Evolutionary conservation across 2,888 invertebrate species (phyloP), one percentile per base, ranked within the genome.

Genomic region (Drosophila neotestacea): DNA sequence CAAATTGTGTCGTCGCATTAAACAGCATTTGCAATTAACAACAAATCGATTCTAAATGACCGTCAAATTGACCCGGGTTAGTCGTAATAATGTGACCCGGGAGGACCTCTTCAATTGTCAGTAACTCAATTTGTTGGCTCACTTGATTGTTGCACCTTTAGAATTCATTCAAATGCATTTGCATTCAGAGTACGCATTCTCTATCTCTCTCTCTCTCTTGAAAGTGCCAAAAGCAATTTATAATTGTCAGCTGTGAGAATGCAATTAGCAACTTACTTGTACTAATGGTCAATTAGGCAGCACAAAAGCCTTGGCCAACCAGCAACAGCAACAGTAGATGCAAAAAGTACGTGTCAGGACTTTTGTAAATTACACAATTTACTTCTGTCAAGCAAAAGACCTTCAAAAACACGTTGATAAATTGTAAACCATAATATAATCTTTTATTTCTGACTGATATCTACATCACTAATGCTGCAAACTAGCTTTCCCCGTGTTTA

Each of bases 211-310:
- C 48, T 30, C 50, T 6, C 32, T 6, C 32, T 22, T 13, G 47
- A 65, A 68, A 63, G 46, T 52, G 78, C 66, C 64, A 72, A 83
- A 69, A 81, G 87, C 73, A 70, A 88, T 86, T 84, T 84, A 84
- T 81, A 88, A 69, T 78, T 88, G 85, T 88, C 87, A 84, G 63
- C 70, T 76, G 61, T 71, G 50, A 63, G 78, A 74, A 83, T 77
- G 88, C 87, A 81, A 84, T 88, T 88, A 84, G 76, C 66, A 61
- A 83, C 83, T 73, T 66, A 70, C 79, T 70, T 36, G 36, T 36
- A 55, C 78, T 86, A 86, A 88, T 88, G 86, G 78, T 55, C 74
- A 86, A 86, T 86, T 86, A 86, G 39, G 44, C 41, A 27, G 39
- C 46, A 66, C 58, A 42, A 59, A 58, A 42, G 51, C 61, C 48